These are phyloP conservation scores for Tetranychus urticae DNA, from an alignment of 1,140 invertebrate genomes.

Conservation along the genomic window DNA sequence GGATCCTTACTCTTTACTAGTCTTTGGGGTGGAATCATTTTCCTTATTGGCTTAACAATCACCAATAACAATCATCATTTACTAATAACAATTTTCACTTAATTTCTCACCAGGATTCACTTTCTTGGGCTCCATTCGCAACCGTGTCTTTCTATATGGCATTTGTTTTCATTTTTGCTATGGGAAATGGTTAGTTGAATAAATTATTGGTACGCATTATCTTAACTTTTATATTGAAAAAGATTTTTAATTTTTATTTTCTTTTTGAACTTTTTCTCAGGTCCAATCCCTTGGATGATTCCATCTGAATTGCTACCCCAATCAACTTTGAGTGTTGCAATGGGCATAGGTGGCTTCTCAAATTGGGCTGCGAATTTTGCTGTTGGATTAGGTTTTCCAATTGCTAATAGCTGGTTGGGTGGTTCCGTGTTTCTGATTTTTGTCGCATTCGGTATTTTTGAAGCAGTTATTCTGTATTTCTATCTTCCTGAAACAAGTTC, in stretches of 20 bases:
- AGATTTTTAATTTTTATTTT: constrained; percentile 30
- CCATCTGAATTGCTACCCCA: constrained; percentile 65
- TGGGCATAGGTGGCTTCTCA: constrained; percentile 58
- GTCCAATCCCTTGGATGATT: constrained; percentile 66
- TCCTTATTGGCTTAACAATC: too few species aligned
- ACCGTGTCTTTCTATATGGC: background rate
- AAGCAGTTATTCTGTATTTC: constrained; percentile 11
- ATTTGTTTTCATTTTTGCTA: constrained; percentile 1
- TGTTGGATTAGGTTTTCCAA: background rate
- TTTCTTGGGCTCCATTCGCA: background rate
- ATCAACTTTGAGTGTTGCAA: constrained; percentile 50
- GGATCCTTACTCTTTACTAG: too few species aligned
- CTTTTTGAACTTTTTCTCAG: constrained; percentile 45
- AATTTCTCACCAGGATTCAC: too few species aligned
- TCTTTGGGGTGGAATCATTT: too few species aligned
- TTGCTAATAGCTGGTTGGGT: constrained; percentile 24
- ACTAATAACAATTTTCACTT: too few species aligned
- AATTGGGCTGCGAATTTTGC: constrained; percentile 76
- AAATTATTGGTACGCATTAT: too few species aligned
- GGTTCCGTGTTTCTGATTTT: constrained; percentile 46
- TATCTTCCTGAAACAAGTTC: too few species aligned
- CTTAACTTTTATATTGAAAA: too few species aligned
- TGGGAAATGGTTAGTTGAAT: background rate
- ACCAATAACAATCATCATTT: too few species aligned
- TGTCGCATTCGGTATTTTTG: constrained; percentile 15